A percentile compares a stretch with the other conserved stretches of the same genome.
Evolutionary conservation across 2,113 vertebrate species (phyloP).

Genomic region (Bucco capensis): DNA sequence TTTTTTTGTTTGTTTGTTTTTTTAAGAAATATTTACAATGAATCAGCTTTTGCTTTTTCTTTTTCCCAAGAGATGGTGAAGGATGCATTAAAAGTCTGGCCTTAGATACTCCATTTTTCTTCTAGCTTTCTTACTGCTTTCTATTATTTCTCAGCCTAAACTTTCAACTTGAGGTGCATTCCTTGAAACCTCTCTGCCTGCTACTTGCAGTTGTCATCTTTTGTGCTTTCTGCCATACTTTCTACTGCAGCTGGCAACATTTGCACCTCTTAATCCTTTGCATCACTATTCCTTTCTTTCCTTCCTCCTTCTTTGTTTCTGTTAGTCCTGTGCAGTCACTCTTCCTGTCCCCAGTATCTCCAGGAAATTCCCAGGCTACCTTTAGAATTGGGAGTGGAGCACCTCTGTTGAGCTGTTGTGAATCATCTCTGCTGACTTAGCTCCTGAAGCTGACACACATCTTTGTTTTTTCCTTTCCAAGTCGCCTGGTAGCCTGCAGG

Average conservation of each 20-base stretch:
- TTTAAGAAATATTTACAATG: neutral
- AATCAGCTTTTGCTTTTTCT: neutral
- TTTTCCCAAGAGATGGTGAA: neutral
- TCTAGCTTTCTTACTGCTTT: neutral
- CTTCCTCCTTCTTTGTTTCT: neutral
- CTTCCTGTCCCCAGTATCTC: neutral
- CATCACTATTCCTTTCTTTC: neutral
- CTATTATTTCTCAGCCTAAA: neutral
- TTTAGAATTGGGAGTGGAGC: neutral
- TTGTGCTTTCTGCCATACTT: neutral
- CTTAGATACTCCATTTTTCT: neutral
- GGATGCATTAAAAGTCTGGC: neutral
- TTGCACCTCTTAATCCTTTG: neutral
- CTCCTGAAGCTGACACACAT: neutral
- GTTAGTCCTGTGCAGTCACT: neutral
- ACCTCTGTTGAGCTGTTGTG: neutral
- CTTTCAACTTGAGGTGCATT: neutral
- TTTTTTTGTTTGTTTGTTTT: neutral
- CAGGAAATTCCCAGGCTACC: neutral
- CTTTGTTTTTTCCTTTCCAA: neutral
- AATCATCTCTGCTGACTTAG: fast-evolving
- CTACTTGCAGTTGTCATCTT: neutral
- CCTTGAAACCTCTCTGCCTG: neutral
- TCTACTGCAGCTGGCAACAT: neutral
- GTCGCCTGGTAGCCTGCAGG: neutral